Evolutionary conservation across 1,140 invertebrate species (phyloP), one percentile per base, ranked within the genome.

Genomic region (Palaemon carinicauda): DNA sequence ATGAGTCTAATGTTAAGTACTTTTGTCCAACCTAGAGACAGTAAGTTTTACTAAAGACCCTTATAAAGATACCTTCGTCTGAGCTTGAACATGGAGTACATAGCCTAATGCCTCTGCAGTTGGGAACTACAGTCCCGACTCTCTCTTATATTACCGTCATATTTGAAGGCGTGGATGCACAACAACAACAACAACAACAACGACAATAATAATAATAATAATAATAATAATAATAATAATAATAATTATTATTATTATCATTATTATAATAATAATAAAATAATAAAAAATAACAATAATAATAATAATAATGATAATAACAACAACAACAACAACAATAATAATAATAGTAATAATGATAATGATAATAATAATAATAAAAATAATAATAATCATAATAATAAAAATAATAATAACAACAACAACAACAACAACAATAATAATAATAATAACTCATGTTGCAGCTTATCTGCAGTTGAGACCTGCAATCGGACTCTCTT

Each of bases 201-300:
- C 19, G 33, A 75, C 19, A 74, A 10, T 29, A 74, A 74, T 29
- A 74, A 74, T 29, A 74, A 74, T 29, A 74, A 74, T 29, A 74
- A 74, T 29, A 74, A 74, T 74, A 74, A 74, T 50, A 74, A 74
- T 29, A 74, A 74, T 29, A 74, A 74, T 29, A 74, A 75, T 75
- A 75, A 75, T 75, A 75, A 75, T 75, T 41, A 50, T 75, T 41
- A 75, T n/a, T 41, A 75, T 74, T 29, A 74, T 74, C 24, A 74
- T 74, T 29, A 74, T 74, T 29, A 74, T 74, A 74, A 74, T 74
- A 74, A 74, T 74, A 27, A 74, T 74, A 74, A 74, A 41, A 74
- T 29, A 29, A 74, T 29, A 29, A 74, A 74, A 29, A 74, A 75
- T 74, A 74, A 74, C 52, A 78, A 53, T 52, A 53, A 53, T 50